Conservation (phyloP, 2,797 vertebrate species). For the Gymnothorax reevesii region DNA sequence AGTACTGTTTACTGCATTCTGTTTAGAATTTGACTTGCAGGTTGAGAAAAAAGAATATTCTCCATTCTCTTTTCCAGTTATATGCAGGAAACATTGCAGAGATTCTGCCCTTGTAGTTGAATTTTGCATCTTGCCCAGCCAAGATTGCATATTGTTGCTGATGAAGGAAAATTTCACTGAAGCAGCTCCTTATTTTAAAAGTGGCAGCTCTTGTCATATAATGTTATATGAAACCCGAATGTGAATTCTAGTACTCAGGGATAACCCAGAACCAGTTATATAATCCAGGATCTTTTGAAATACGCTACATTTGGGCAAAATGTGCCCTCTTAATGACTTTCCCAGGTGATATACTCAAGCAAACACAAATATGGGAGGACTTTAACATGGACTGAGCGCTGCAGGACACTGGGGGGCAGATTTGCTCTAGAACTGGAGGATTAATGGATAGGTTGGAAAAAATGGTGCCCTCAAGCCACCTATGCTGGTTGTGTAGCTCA, state of each 20-base stretch:
- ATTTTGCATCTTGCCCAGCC: background rate
- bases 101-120: background rate
- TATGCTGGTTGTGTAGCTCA: background rate
- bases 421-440: background rate
- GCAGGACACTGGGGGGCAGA: background rate
- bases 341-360: background rate
- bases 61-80: background rate
- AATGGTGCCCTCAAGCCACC: background rate
- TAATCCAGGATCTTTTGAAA: background rate
- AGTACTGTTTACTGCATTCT: background rate
- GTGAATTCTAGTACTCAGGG: background rate
- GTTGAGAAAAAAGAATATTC: background rate
- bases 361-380: background rate
- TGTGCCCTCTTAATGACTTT: background rate
- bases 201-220: too few species aligned
- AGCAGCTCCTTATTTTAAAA: background rate
- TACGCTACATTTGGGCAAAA: conserved; percentile 12
- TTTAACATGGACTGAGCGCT: background rate
- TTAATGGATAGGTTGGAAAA: background rate
- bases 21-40: background rate
- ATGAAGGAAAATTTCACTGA: background rate
- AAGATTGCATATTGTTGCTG: background rate
- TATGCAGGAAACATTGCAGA: background rate
- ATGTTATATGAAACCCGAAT: background rate
- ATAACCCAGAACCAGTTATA: background rate